Conservation (phyloP, 64 coral and sea anemone species). For the Pocillopora verrucosa region DNA sequence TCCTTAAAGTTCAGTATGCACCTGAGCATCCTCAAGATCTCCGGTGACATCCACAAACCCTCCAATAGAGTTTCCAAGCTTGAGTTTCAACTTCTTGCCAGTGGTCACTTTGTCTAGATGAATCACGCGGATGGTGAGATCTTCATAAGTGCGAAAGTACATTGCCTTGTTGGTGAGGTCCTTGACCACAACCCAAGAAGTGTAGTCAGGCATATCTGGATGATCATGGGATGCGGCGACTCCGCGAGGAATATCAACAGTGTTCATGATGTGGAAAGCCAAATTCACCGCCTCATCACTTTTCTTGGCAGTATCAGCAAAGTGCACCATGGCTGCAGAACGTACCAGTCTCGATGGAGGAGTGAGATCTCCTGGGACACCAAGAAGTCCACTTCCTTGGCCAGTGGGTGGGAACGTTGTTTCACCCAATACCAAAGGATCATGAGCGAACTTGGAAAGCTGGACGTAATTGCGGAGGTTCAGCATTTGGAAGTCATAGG, state of each 20-base stretch:
- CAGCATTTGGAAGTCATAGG: not conserved
- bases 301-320: not conserved
- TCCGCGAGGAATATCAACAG: slow-evolving; percentile 35
- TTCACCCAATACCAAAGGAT: not conserved
- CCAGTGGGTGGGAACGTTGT: not conserved
- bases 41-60: not conserved
- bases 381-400: slow-evolving; percentile 10
- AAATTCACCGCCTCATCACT: slow-evolving; percentile 1
- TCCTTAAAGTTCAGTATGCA: not conserved
- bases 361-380: not conserved
- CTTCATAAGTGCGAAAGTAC: not conserved
- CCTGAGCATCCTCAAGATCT: not conserved
- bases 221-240: slow-evolving; percentile 4
- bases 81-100: slow-evolving; percentile 1
- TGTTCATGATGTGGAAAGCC: slow-evolving; percentile 51
- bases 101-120: not conserved
- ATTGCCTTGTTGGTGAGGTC: not conserved
- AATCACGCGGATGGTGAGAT: slow-evolving; percentile 10
- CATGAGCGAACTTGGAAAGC: not conserved
- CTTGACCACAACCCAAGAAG: slow-evolving; percentile 1
- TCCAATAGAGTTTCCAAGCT: not conserved
- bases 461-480: slow-evolving; percentile 28
- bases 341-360: slow-evolving; percentile 6
- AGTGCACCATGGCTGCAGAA: not conserved
- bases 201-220: slow-evolving; percentile 11